phyloP scores from a whole-genome alignment of 1,140 invertebrate genomes.

The Bombus huntii region DNA sequence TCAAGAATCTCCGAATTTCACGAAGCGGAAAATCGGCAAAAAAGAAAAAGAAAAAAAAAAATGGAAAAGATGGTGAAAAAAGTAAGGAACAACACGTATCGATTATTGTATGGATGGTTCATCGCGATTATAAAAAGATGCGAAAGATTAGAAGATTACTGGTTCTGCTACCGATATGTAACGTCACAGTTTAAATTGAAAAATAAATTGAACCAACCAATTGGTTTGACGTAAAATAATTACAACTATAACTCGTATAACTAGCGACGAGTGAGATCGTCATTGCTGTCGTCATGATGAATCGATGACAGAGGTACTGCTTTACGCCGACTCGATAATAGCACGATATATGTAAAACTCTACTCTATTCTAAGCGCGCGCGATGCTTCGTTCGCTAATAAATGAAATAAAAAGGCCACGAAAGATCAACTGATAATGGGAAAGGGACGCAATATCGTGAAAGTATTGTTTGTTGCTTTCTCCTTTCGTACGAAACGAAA shows the following conservation, averaged over 20 bases:
- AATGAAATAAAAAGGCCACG: neutral
- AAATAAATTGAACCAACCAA: constrained; percentile 13
- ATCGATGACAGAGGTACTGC: constrained; percentile 52
- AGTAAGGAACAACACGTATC: neutral
- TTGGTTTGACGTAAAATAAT: neutral
- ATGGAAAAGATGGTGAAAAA: too few relatives aligned
- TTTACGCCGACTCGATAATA: constrained; percentile 31
- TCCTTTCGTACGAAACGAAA: neutral
- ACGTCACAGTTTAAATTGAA: neutral
- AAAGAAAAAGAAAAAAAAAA: too few relatives aligned
- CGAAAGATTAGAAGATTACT: neutral
- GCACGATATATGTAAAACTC: neutral
- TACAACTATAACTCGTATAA: neutral
- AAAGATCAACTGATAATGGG: neutral
- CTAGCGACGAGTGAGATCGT: constrained; percentile 54
- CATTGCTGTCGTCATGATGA: constrained; percentile 57
- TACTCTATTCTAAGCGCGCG: neutral
- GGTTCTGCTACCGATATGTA: neutral
- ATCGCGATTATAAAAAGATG: neutral
- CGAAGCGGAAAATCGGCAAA: neutral
- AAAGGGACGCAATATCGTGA: neutral
- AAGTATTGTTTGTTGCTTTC: neutral
- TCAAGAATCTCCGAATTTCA: constrained; percentile 19
- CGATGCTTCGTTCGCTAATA: neutral
- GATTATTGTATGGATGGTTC: neutral